Conservation (phyloP, 1,140 invertebrate genomes). For the Scaptomyza montana region DNA sequence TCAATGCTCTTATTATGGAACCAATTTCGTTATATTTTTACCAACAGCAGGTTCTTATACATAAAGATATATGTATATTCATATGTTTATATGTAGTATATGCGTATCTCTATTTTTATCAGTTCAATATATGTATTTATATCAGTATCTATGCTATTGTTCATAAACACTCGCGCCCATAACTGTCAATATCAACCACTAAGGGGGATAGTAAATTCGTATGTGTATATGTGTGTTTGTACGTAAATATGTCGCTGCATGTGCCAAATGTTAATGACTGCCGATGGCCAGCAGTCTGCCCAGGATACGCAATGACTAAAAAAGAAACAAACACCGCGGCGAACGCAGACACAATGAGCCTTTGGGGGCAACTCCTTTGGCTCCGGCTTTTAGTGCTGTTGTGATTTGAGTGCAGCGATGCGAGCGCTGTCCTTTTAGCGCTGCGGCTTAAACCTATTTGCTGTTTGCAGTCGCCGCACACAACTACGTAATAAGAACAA, state of each 20-base stretch:
- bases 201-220: constrained; percentile 2
- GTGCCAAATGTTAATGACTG: constrained; percentile 49
- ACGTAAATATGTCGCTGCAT: constrained; percentile 27
- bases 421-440: constrained; percentile 68
- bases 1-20: too few relatives aligned
- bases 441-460: constrained; percentile 75
- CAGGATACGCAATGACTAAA: constrained; percentile 23
- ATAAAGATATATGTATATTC: too few relatives aligned
- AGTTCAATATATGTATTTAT: neutral
- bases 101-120: constrained; percentile 12
- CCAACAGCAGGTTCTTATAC: too few relatives aligned
- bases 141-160: constrained; percentile 35
- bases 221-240: constrained; percentile 10
- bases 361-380: constrained; percentile 23
- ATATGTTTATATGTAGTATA: too few relatives aligned
- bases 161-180: constrained; percentile 70
- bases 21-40: too few relatives aligned
- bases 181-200: constrained; percentile 75
- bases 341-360: constrained; percentile 23
- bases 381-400: constrained; percentile 12
- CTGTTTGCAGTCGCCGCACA: constrained; percentile 59
- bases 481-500: constrained; percentile 20
- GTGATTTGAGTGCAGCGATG: constrained; percentile 42
- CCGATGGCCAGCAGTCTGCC: constrained; percentile 55
- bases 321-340: constrained; percentile 24